These are phyloP conservation scores for Myopa testacea DNA, from an alignment of 2,888 invertebrate genomes.

Conservation along the genomic window DNA sequence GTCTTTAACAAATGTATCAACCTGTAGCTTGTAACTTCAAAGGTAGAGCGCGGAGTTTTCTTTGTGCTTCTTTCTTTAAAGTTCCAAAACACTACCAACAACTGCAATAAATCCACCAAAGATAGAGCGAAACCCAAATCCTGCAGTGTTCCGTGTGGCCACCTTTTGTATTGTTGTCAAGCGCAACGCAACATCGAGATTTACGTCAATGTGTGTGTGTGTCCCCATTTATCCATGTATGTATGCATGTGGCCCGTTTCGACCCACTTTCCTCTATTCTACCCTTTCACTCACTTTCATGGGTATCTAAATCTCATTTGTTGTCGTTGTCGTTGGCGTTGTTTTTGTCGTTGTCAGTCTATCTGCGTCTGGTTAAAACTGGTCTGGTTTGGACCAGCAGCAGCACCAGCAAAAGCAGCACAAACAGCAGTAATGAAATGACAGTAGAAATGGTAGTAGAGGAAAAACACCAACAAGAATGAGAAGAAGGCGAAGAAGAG, in stretches of 20 bases:
- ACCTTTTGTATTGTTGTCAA: not conserved
- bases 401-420: slow-evolving; percentile 2
- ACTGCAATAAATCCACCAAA: no score
- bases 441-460: not conserved
- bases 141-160: not conserved
- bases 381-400: not conserved
- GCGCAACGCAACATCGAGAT: not conserved
- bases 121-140: no score
- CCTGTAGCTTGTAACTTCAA: no score
- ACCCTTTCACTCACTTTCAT: no score
- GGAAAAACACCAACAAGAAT: not conserved
- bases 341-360: not conserved
- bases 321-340: not conserved
- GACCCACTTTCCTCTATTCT: no score
- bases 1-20: no score
- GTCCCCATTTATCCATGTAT: no score
- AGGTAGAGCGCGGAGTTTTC: no score
- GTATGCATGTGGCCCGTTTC: no score
- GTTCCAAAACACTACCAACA: no score
- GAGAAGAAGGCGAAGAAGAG: not conserved
- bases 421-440: not conserved
- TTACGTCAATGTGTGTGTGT: not conserved
- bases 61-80: no score
- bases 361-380: slow-evolving; percentile 4
- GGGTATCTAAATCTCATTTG: not conserved